Percentiles rank a stretch among this genome's conserved stretches.
phyloP scores from a whole-genome alignment of 2,797 vertebrate species.

The Hoplostethus mediterraneus region DNA sequence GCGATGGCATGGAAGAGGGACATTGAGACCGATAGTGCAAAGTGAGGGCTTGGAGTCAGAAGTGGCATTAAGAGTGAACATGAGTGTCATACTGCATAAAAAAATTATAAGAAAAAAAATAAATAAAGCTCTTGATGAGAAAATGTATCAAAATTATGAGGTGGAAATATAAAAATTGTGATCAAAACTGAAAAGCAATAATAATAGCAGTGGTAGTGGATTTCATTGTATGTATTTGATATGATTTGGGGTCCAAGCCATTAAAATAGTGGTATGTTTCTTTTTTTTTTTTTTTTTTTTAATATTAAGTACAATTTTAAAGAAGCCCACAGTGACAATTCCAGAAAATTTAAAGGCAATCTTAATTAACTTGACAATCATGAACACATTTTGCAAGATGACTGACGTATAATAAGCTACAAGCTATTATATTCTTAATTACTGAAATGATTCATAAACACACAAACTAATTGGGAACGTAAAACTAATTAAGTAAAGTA shows the following conservation, averaged over 20 bases:
- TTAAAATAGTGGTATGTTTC: neutral
- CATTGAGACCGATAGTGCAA: neutral
- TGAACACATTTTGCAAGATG: neutral
- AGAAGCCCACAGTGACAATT: neutral
- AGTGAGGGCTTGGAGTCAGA: neutral
- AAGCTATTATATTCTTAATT: neutral
- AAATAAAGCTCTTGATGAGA: too few species aligned
- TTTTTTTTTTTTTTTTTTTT: too few species aligned
- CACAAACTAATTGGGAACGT: too few species aligned
- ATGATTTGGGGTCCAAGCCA: too few species aligned
- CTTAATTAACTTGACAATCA: neutral
- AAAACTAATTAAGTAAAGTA: too few species aligned
- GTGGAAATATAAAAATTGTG: too few species aligned
- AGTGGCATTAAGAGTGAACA: neutral
- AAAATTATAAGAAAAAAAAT: too few species aligned
- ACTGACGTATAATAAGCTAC: neutral
- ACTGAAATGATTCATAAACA: neutral
- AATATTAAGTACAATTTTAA: neutral
- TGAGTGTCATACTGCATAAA: neutral
- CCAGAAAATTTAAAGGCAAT: too few species aligned
- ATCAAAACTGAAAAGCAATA: too few species aligned
- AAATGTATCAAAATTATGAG: too few species aligned
- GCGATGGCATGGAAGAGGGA: neutral
- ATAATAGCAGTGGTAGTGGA: too few species aligned
- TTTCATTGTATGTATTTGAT: too few species aligned